These are phyloP conservation scores for Bimastos eiseni DNA, from an alignment of 2,888 invertebrate species.

Conservation along the genomic window DNA sequence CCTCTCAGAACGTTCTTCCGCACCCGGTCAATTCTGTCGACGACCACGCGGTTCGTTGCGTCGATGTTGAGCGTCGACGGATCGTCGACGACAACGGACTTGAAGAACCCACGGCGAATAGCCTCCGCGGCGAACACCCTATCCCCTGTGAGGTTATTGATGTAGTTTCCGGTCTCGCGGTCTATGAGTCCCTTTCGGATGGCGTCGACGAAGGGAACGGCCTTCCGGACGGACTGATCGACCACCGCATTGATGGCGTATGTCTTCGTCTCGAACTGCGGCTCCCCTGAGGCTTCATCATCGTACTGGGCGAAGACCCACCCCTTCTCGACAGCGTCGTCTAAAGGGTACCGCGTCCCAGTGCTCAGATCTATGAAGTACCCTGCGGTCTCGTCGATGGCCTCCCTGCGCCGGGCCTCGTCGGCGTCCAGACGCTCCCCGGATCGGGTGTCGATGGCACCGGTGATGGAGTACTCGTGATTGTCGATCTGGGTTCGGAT, in stretches of 20 bases:
- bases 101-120: constrained; percentile 44
- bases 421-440: constrained; percentile 23
- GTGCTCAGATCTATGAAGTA: constrained; percentile 14
- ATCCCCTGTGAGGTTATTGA: constrained; percentile 45
- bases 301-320: constrained; percentile 24
- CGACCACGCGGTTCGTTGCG: constrained; percentile 55
- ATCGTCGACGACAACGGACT: constrained; percentile 49
- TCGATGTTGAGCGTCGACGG: constrained; percentile 54
- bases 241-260: constrained; percentile 46
- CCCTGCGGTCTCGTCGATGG: constrained; percentile 4
- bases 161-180: constrained; percentile 43
- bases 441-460: not conserved
- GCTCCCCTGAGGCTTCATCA: not conserved
- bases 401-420: constrained; percentile 17
- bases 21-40: constrained; percentile 52
- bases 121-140: constrained; percentile 43
- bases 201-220: constrained; percentile 44
- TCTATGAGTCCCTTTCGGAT: constrained; percentile 44
- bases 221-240: constrained; percentile 41
- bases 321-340: constrained; percentile 25
- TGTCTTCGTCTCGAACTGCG: constrained; percentile 35
- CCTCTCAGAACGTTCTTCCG: constrained; percentile 46
- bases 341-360: not conserved
- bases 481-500: constrained; percentile 37
- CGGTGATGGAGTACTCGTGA: constrained; percentile 25